These are phyloP conservation scores for Nymphalis io DNA, from an alignment of 1,140 invertebrate genomes.

Conservation along the genomic window DNA sequence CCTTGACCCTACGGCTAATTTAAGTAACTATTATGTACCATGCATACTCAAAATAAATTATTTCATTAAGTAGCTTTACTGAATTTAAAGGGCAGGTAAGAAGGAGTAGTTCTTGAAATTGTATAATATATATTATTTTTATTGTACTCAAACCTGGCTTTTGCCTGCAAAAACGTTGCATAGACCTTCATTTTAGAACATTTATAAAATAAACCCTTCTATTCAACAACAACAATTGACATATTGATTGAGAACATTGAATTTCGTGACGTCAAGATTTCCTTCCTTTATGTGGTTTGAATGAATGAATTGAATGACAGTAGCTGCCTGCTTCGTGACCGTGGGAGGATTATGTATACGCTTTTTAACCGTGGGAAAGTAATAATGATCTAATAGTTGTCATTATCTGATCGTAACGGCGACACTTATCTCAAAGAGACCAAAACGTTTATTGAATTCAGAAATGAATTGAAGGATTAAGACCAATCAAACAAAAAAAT, in stretches of 20 bases:
- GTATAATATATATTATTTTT: no score
- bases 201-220: constrained; percentile 21
- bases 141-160: not conserved
- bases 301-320: constrained; percentile 42
- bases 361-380: constrained; percentile 49
- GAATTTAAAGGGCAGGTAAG: no score
- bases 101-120: no score
- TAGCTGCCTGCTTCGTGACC: constrained; percentile 31
- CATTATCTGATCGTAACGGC: not conserved
- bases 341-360: constrained; percentile 39
- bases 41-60: no score
- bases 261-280: constrained; percentile 38
- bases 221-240: constrained; percentile 26
- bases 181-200: not conserved
- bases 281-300: constrained; percentile 31
- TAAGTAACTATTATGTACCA: no score
- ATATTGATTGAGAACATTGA: constrained; percentile 27
- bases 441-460: no score
- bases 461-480: no score
- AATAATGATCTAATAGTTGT: constrained; percentile 9
- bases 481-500: no score
- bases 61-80: no score
- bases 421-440: no score
- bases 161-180: not conserved
- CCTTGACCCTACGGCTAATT: no score